These are phyloP conservation scores for Cabera pusaria DNA, from an alignment of 2,888 invertebrate genomes.

Conservation along the genomic window DNA sequence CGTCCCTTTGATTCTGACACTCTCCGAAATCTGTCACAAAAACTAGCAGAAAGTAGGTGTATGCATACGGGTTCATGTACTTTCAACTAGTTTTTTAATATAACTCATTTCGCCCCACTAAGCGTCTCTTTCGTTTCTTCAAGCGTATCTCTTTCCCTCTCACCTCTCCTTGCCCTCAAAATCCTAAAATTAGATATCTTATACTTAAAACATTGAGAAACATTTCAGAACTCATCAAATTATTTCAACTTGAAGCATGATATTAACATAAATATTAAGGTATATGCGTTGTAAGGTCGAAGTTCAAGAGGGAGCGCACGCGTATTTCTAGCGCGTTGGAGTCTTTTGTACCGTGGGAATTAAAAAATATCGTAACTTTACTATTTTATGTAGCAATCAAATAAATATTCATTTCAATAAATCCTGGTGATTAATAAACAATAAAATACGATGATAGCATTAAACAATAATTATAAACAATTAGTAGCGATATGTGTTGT, in stretches of 20 bases:
- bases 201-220: no score
- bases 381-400: conserved; percentile 27
- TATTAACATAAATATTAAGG: conserved; percentile 8
- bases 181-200: no score
- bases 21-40: no score
- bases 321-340: conserved; percentile 29
- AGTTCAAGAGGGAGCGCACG: conserved; percentile 28
- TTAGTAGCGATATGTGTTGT: conserved; percentile 1
- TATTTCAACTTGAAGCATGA: neutral
- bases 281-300: conserved; percentile 20
- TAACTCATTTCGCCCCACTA: no score
- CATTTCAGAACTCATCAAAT: no score
- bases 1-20: no score
- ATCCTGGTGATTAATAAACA: conserved; percentile 8
- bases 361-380: conserved; percentile 25
- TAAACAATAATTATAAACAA: conserved; percentile 2
- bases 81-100: no score
- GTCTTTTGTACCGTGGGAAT: conserved; percentile 34
- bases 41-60: no score
- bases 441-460: conserved; percentile 1
- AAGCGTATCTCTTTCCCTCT: no score
- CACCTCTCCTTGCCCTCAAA: no score
- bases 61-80: no score
- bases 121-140: no score
- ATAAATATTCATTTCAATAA: conserved; percentile 17